Conservation (phyloP, 2,888 invertebrate species). For the Fissipunctia ypsillon region DNA sequence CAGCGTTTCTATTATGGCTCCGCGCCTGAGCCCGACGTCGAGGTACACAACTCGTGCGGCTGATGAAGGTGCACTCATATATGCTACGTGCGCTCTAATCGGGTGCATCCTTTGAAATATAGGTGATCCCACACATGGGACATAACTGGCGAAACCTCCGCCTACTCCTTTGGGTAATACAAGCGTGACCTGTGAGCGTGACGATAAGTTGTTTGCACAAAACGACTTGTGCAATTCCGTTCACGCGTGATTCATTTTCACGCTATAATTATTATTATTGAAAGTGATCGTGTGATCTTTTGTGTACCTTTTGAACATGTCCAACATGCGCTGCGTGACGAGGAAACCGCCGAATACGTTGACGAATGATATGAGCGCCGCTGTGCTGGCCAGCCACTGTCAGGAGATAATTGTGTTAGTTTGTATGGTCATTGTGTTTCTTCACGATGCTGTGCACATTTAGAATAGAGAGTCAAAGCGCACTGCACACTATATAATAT, state of each 20-base stretch:
- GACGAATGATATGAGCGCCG: slow-evolving; percentile 96
- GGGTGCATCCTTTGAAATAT: background rate
- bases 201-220: background rate
- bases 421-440: slow-evolving; percentile 12
- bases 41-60: too few relatives aligned
- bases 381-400: slow-evolving; percentile 94
- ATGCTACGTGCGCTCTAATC: background rate
- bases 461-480: background rate
- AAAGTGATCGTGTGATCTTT: slow-evolving; percentile 5
- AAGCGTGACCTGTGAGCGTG: too few relatives aligned
- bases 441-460: slow-evolving; percentile 2
- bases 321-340: slow-evolving; percentile 97
- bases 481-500: too few relatives aligned
- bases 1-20: background rate
- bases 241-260: background rate
- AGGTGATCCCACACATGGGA: background rate
- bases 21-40: background rate
- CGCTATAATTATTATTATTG: background rate
- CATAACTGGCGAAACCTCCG: background rate
- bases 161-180: background rate
- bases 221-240: background rate
- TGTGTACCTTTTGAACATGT: slow-evolving; percentile 95
- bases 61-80: background rate
- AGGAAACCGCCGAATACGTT: slow-evolving; percentile 97
- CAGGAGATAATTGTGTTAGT: slow-evolving; percentile 57